These are phyloP conservation scores for Chymomyza caudatula DNA, from an alignment of 2,888 invertebrate genomes.

Conservation along the genomic window DNA sequence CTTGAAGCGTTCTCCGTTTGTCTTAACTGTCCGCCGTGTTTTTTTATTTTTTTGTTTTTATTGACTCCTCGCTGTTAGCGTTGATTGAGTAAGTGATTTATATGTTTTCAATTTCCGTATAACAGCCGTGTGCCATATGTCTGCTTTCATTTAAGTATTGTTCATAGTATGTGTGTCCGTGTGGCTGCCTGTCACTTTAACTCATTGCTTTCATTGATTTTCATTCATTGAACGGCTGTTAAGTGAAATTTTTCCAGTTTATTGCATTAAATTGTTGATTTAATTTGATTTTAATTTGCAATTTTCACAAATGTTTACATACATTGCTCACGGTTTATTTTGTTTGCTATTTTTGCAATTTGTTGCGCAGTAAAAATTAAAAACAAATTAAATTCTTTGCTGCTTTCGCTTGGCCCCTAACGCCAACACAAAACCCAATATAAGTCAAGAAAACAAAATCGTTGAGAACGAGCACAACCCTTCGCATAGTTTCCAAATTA, in stretches of 20 bases:
- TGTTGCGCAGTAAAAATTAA: conserved; percentile 33
- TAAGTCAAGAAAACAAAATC: not conserved
- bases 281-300: conserved; percentile 43
- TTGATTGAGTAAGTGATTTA: conserved; percentile 34
- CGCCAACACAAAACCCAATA: conserved; percentile 28
- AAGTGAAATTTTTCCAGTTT: conserved; percentile 31
- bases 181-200: conserved; percentile 18
- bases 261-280: conserved; percentile 45
- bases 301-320: conserved; percentile 12
- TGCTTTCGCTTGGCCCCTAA: conserved; percentile 27
- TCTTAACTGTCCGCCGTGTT: not conserved
- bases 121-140: not conserved
- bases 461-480: conserved; percentile 6
- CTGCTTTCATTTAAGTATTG: not conserved
- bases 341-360: conserved; percentile 7
- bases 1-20: not conserved
- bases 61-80: conserved; percentile 15
- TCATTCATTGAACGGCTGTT: conserved; percentile 10
- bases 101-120: conserved; percentile 19
- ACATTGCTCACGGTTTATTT: not conserved
- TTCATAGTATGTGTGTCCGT: not conserved
- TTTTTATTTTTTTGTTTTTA: conserved; percentile 3
- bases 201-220: conserved; percentile 32
- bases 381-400: conserved; percentile 62
- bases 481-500: conserved; percentile 59